Evolutionary conservation across 2,888 invertebrate species (phyloP).

Genomic region (Cheilosia grossa): DNA sequence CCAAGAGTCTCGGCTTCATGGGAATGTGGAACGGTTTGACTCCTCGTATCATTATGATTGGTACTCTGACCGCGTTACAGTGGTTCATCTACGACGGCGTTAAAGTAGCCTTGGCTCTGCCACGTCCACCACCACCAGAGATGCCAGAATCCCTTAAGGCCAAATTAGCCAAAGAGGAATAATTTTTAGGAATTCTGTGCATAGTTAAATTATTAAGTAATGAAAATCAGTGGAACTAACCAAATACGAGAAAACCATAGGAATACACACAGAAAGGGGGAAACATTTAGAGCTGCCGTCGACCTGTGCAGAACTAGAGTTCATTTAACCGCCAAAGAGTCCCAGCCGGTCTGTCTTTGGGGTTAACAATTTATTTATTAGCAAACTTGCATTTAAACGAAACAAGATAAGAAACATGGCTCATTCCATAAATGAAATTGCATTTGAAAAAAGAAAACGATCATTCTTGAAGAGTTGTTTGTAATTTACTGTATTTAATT

Average conservation of each 20-base stretch:
- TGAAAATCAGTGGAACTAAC: constrained; percentile 42
- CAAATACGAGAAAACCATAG: constrained; percentile 52
- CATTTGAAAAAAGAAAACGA: constrained; percentile 41
- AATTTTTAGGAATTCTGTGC: constrained; percentile 55
- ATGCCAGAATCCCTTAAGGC: constrained; percentile 93
- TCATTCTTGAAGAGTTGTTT: constrained; percentile 36
- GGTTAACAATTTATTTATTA: constrained; percentile 3
- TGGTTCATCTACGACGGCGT: constrained; percentile 97
- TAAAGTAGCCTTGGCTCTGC: constrained; percentile 90
- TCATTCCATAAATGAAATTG: constrained; percentile 55
- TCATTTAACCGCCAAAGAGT: background rate
- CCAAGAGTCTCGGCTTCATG: constrained; percentile 82
- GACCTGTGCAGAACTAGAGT: constrained; percentile 9
- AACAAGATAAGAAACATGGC: constrained; percentile 23
- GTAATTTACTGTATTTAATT: constrained; percentile 35
- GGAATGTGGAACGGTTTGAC: constrained; percentile 93
- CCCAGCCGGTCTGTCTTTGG: background rate
- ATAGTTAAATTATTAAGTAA: constrained; percentile 61
- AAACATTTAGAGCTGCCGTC: constrained; percentile 21
- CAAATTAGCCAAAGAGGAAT: constrained; percentile 75
- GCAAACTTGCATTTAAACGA: constrained; percentile 51
- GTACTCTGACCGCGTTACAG: constrained; percentile 94
- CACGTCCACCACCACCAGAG: constrained; percentile 94
- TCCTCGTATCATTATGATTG: constrained; percentile 96
- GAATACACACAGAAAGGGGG: constrained; percentile 44